These are phyloP conservation scores for Macquaria ambigua DNA, from an alignment of 2,113 vertebrate species.

Conservation along the genomic window DNA sequence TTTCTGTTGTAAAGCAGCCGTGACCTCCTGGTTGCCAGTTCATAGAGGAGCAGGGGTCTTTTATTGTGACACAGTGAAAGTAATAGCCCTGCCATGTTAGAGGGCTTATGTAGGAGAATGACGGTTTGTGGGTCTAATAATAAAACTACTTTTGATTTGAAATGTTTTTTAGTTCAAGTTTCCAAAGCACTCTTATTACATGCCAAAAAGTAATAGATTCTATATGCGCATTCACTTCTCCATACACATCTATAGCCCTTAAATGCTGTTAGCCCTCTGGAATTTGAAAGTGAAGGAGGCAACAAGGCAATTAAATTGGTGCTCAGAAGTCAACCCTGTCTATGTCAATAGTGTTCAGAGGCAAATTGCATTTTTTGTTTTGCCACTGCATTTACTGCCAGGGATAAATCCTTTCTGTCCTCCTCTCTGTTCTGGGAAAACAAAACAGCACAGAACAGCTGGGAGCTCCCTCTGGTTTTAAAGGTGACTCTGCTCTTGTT, in stretches of 20 bases:
- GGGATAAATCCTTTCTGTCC: conserved; percentile 22
- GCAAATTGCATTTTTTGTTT: conserved; percentile 62
- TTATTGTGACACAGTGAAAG: conserved; percentile 51
- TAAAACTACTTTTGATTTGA: not conserved
- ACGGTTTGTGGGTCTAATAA: not conserved
- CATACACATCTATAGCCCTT: not conserved
- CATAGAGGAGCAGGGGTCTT: conserved; percentile 24
- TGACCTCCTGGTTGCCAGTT: conserved; percentile 53
- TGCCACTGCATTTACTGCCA: conserved; percentile 62
- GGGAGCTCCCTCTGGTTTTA: conserved; percentile 19
- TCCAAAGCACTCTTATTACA: not conserved
- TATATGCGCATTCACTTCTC: not conserved
- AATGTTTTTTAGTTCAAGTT: conserved; percentile 1
- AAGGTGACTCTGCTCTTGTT: conserved; percentile 27
- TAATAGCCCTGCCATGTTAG: conserved; percentile 5
- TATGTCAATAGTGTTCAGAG: conserved; percentile 46
- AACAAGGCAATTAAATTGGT: conserved; percentile 52
- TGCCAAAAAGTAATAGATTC: not conserved
- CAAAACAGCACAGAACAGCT: conserved; percentile 41
- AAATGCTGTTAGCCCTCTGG: not conserved
- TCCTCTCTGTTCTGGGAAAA: conserved; percentile 47
- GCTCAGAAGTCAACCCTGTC: conserved; percentile 36
- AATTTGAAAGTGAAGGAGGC: conserved; percentile 41
- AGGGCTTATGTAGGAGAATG: not conserved
- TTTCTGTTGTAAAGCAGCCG: conserved; percentile 31